phyloP scores from a whole-genome alignment of 2,113 vertebrate species.

The Catharus minimus region DNA sequence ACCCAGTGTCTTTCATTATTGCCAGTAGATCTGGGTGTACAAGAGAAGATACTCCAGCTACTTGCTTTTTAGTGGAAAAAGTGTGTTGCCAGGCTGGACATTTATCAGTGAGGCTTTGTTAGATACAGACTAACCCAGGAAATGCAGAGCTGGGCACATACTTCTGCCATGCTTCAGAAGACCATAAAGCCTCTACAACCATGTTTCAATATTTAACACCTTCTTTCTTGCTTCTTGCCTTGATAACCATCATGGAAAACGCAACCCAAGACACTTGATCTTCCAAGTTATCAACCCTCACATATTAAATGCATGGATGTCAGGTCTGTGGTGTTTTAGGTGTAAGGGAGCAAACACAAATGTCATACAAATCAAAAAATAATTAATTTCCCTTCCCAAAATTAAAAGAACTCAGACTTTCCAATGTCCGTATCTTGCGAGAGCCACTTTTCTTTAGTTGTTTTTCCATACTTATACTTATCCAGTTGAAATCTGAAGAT shows the following conservation, averaged over 20 bases:
- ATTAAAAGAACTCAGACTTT: background rate
- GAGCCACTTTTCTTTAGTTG: background rate
- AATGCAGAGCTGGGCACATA: background rate
- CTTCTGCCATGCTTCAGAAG: background rate
- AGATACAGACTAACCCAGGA: background rate
- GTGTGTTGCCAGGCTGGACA: background rate
- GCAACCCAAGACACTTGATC: background rate
- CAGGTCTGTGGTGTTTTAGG: background rate
- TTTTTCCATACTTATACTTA: background rate
- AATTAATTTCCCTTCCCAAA: background rate
- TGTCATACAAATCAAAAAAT: background rate
- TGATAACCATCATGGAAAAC: background rate
- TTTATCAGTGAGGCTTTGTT: background rate
- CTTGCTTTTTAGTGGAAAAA: background rate
- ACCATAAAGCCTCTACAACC: background rate
- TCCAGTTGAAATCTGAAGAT: background rate
- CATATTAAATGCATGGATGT: background rate
- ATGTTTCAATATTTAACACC: background rate
- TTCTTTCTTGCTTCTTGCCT: background rate
- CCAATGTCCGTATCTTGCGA: background rate
- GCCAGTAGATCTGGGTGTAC: background rate
- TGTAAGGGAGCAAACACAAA: background rate
- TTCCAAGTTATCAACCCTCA: background rate
- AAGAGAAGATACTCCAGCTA: background rate
- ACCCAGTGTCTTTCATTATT: background rate